Percentiles rank a stretch among this genome's conserved stretches.
Conservation (phyloP, 2,888 invertebrate genomes). For the Carterocephalus palaemon region DNA sequence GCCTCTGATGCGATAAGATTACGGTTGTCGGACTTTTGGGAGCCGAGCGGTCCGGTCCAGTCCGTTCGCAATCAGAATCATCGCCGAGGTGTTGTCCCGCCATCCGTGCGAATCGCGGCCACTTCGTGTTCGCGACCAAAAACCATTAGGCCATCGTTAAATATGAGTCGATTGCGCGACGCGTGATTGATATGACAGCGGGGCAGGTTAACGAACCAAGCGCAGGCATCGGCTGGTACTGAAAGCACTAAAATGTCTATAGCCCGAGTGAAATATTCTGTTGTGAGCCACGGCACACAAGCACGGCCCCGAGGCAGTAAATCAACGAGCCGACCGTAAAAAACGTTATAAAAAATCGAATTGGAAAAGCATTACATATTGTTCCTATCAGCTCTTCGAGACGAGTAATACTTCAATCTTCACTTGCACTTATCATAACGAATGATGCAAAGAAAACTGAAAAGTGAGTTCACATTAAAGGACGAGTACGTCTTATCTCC, state of each 20-base stretch:
- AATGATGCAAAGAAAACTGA: too few species aligned
- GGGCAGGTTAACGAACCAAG: conserved; percentile 52
- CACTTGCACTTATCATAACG: conserved; percentile 24
- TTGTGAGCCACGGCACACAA: conserved; percentile 56
- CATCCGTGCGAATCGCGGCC: conserved; percentile 7
- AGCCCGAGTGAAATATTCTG: conserved; percentile 51
- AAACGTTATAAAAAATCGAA: conserved; percentile 53
- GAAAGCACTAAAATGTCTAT: conserved; percentile 55
- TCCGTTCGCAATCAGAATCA: conserved; percentile 3
- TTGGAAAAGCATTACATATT: conserved; percentile 39
- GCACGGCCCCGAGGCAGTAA: conserved; percentile 53
- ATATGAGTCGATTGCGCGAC: conserved; percentile 38
- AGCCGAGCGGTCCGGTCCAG: conserved; percentile 16
- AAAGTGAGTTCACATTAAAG: too few species aligned
- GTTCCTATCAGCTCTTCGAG: conserved; percentile 11
- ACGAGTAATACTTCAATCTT: conserved; percentile 16
- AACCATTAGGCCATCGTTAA: conserved; percentile 34
- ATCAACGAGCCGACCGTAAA: conserved; percentile 50
- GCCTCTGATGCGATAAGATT: conserved; percentile 74
- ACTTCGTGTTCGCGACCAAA: conserved; percentile 10
- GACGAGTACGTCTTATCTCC: too few species aligned
- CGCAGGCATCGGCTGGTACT: conserved; percentile 50
- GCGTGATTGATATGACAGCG: conserved; percentile 47
- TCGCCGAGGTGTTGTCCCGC: conserved; percentile 12
- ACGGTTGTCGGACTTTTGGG: conserved; percentile 45